Percentiles rank a stretch among this genome's conserved stretches.
Evolutionary conservation across 2,888 invertebrate genomes (phyloP).

Genomic region (Watsonalla binaria): DNA sequence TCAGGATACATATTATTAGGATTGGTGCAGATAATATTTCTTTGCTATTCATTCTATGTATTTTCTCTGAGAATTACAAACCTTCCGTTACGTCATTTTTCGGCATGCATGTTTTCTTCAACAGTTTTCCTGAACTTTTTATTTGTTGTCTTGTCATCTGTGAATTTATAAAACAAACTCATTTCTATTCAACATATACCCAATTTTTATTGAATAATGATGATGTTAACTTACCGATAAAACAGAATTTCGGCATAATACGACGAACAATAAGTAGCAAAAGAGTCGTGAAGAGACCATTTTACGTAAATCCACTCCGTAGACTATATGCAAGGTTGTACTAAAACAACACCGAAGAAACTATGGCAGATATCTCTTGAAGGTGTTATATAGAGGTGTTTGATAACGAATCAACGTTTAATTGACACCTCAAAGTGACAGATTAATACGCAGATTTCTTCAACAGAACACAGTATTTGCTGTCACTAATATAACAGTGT

Average conservation of each 20-base stretch:
- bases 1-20: background rate
- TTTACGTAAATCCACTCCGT: background rate
- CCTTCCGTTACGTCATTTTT: constrained; percentile 46
- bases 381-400: constrained; percentile 1
- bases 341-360: background rate
- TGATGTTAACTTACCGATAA: background rate
- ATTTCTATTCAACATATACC: too few species aligned
- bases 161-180: constrained; percentile 1
- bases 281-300: background rate
- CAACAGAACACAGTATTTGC: background rate
- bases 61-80: constrained; percentile 11
- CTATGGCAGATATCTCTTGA: background rate
- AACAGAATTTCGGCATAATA: background rate
- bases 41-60: too few species aligned
- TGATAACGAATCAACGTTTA: background rate
- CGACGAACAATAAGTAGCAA: background rate
- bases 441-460: background rate
- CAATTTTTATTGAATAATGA: background rate
- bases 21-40: background rate
- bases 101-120: constrained; percentile 44
- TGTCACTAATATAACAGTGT: background rate
- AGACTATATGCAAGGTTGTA: background rate
- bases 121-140: constrained; percentile 38
- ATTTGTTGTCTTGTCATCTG: constrained; percentile 48
- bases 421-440: background rate